These are phyloP conservation scores for Onychomys torridus DNA, from an alignment of 2,797 vertebrate genomes.

Conservation along the genomic window DNA sequence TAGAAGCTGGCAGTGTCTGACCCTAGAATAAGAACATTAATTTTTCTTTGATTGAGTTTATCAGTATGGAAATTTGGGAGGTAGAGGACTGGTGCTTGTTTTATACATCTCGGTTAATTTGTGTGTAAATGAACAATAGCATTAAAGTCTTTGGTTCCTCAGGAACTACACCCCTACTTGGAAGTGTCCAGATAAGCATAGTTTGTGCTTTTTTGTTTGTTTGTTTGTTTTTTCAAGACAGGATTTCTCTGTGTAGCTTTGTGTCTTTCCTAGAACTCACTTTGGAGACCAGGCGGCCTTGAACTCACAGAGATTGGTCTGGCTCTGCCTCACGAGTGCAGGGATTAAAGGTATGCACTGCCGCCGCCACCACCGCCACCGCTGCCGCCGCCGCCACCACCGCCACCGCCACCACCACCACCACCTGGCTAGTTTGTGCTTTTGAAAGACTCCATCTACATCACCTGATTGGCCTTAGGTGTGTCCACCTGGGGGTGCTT, in stretches of 20 bases:
- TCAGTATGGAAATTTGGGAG: neutral
- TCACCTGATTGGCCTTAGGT: neutral
- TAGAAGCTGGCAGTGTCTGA: neutral
- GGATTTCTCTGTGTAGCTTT: too few species aligned
- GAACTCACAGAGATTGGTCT: too few species aligned
- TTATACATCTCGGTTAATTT: neutral
- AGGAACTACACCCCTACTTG: neutral
- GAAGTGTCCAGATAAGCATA: neutral
- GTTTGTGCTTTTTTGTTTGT: neutral
- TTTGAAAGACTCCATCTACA: neutral
- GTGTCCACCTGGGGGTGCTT: neutral
- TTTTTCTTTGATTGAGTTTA: conserved; percentile 21
- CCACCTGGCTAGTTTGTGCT: neutral
- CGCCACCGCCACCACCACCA: too few species aligned
- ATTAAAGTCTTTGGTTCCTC: neutral
- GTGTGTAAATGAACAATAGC: neutral
- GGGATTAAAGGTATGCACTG: too few species aligned
- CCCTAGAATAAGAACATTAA: neutral
- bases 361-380: too few species aligned
- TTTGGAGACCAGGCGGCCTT: too few species aligned
- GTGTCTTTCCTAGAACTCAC: too few species aligned
- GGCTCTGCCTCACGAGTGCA: too few species aligned
- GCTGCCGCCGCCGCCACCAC: too few species aligned
- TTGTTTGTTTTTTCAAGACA: too few species aligned
- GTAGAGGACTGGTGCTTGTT: neutral